A percentile compares a stretch with the other conserved stretches of the same genome.
Conservation (phyloP, 2,888 invertebrate species). For the Patella ulyssiponensis region DNA sequence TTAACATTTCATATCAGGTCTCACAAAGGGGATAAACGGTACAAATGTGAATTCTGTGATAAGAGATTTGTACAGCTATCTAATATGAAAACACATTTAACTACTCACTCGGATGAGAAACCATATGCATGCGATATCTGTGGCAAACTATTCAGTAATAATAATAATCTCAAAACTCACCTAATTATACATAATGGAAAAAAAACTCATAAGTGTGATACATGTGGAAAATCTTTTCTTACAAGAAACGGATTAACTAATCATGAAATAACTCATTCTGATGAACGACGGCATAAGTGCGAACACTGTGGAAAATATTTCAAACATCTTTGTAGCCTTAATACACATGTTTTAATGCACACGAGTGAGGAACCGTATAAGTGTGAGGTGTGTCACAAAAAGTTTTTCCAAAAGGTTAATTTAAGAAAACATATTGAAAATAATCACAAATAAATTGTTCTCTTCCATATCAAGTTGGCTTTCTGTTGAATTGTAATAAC, state of each 20-base stretch:
- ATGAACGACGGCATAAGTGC: too few species aligned
- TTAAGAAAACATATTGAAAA: constrained; percentile 81
- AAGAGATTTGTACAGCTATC: constrained; percentile 86
- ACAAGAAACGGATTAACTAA: neutral
- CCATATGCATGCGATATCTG: constrained; percentile 88
- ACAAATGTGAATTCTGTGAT: constrained; percentile 79
- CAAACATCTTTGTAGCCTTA: constrained; percentile 93
- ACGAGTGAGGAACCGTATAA: too few species aligned
- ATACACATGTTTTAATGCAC: constrained; percentile 93
- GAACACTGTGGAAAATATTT: constrained; percentile 80
- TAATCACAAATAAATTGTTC: too few species aligned
- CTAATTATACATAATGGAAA: constrained; percentile 77
- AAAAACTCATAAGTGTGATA: constrained; percentile 93
- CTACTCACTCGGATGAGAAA: constrained; percentile 97
- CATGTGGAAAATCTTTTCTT: constrained; percentile 79
- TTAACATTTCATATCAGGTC: too few species aligned
- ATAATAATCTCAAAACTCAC: neutral
- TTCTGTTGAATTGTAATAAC: too few species aligned
- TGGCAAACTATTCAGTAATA: constrained; percentile 77
- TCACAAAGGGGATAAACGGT: too few species aligned
- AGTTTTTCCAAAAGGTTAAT: constrained; percentile 81
- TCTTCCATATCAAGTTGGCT: too few species aligned
- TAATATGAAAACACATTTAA: constrained; percentile 80
- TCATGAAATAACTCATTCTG: neutral
- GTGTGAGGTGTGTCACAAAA: constrained; percentile 80